These are phyloP conservation scores for Dipodomys ordii DNA, from an alignment of 2,113 vertebrate species.

Conservation along the genomic window DNA sequence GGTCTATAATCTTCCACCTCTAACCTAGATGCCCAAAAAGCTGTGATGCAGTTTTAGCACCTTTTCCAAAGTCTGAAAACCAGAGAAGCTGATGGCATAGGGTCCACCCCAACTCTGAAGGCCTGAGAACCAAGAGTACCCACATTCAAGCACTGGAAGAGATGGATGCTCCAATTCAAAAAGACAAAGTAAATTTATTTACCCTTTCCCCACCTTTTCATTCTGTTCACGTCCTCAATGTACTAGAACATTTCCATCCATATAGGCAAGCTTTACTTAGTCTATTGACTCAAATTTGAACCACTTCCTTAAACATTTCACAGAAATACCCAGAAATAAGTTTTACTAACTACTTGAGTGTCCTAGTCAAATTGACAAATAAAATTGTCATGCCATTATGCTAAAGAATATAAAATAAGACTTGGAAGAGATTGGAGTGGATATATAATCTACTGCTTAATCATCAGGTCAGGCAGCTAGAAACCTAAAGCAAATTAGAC, in stretches of 20 bases:
- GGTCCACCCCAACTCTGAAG: not conserved
- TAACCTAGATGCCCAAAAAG: not conserved
- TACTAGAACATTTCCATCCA: not conserved
- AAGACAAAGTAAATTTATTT: not conserved
- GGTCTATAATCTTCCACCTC: not conserved
- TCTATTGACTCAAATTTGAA: not conserved
- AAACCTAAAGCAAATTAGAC: conserved; percentile 49
- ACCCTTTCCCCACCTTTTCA: not conserved
- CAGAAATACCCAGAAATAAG: not conserved
- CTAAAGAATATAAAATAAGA: conserved; percentile 10
- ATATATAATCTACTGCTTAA: conserved; percentile 43
- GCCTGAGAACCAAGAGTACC: not conserved
- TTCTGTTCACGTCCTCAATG: not conserved
- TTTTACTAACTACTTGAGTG: not conserved
- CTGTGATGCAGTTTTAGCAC: not conserved
- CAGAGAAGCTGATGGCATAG: not conserved
- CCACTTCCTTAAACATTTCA: not conserved
- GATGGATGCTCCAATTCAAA: not conserved
- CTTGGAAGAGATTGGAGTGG: conserved; percentile 13
- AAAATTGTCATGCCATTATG: not conserved
- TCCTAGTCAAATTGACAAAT: not conserved
- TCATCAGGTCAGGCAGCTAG: conserved; percentile 14
- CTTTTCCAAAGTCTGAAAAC: not conserved
- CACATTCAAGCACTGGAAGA: not conserved
- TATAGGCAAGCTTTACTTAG: not conserved